Evolutionary conservation across 1,140 invertebrate species (phyloP).

Genomic region (Planococcus citri): DNA sequence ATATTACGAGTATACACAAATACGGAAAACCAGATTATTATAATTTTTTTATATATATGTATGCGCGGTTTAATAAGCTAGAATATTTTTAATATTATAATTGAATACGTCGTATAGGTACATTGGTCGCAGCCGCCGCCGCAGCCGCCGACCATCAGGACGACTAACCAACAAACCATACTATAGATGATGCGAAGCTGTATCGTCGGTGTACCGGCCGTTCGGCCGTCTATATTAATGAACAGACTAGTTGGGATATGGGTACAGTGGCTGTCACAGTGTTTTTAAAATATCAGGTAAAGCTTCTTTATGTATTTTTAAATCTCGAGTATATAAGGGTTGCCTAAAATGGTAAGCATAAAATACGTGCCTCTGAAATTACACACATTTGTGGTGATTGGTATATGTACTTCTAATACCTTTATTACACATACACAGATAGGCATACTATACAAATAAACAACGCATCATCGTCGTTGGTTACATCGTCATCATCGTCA

Average conservation of each 20-base stretch:
- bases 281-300: slow-evolving; percentile 12
- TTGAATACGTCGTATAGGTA: slow-evolving; percentile 10
- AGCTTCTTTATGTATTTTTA: slow-evolving; percentile 13
- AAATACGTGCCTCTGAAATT: too few species aligned
- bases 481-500: too few species aligned
- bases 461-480: too few species aligned
- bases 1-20: slow-evolving; percentile 4
- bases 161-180: too few species aligned
- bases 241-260: slow-evolving; percentile 12
- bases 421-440: too few species aligned
- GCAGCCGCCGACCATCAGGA: neutral
- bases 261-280: slow-evolving; percentile 1
- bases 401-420: too few species aligned
- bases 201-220: too few species aligned
- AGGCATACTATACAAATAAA: too few species aligned
- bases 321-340: neutral
- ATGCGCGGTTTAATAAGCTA: slow-evolving; percentile 3
- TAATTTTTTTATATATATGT: too few species aligned
- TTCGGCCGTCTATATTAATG: neutral
- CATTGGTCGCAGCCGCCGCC: neutral
- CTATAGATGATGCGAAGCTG: too few species aligned
- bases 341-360: neutral
- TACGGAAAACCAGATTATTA: slow-evolving; percentile 12
- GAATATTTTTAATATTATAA: slow-evolving; percentile 20
- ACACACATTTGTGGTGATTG: too few species aligned